These are phyloP conservation scores for Coracopsis vasa DNA, from an alignment of 2,113 vertebrate genomes.

Conservation along the genomic window DNA sequence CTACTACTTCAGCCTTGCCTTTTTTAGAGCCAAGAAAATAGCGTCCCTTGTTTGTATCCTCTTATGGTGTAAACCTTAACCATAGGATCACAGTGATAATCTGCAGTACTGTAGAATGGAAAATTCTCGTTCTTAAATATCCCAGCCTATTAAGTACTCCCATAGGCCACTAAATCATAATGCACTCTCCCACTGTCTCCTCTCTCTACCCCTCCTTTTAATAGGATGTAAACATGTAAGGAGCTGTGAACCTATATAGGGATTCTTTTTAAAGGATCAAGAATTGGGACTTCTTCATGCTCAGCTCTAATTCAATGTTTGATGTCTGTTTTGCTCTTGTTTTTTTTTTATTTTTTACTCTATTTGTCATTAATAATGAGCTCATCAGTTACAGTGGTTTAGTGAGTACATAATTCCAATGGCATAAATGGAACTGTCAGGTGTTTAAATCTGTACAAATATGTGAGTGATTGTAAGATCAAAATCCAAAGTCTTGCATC, in stretches of 20 bases:
- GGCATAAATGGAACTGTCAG: background rate
- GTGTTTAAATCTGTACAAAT: background rate
- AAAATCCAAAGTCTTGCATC: background rate
- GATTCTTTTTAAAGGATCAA: background rate
- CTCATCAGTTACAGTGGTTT: background rate
- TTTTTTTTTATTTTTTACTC: background rate
- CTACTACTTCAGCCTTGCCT: background rate
- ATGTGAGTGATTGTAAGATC: background rate
- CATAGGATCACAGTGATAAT: background rate
- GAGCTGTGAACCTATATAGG: background rate
- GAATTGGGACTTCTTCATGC: background rate
- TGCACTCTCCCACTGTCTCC: background rate
- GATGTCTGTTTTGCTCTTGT: background rate
- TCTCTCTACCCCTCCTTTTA: background rate
- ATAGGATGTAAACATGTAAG: background rate
- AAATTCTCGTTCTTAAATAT: background rate
- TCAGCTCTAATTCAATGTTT: accelerated
- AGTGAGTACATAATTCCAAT: background rate
- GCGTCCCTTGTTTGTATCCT: background rate
- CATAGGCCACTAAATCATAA: background rate
- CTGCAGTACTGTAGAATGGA: background rate
- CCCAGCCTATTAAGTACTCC: background rate
- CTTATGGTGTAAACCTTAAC: background rate
- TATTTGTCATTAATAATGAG: background rate
- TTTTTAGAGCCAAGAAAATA: background rate